Conservation (phyloP, 2,113 vertebrate species). For the Gila orcuttii region DNA sequence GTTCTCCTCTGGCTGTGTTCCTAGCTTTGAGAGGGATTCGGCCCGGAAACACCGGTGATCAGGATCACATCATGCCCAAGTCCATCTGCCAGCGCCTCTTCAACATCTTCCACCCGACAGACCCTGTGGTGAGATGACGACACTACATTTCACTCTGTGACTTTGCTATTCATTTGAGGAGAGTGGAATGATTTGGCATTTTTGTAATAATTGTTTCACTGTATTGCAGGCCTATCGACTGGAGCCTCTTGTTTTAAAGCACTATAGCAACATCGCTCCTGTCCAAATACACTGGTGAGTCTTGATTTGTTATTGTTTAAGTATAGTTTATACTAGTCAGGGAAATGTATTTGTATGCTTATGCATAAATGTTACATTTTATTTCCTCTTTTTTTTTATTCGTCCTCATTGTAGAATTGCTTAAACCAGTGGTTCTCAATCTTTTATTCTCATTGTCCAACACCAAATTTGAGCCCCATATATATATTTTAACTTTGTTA, state of each 20-base stretch:
- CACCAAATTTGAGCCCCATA: background rate
- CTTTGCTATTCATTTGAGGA: no score
- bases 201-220: slow-evolving; percentile 8
- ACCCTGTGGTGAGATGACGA: slow-evolving; percentile 89
- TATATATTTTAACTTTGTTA: no score
- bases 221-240: slow-evolving; percentile 89
- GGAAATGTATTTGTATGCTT: background rate
- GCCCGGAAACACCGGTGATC: slow-evolving; percentile 86
- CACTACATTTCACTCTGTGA: background rate
- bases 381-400: background rate
- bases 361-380: no score
- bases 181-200: background rate
- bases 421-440: background rate
- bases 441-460: background rate
- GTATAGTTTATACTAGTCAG: background rate
- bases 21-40: slow-evolving; percentile 93
- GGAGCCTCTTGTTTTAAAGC: slow-evolving; percentile 94
- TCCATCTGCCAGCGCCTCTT: slow-evolving; percentile 89
- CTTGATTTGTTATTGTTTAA: background rate
- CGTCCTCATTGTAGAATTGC: background rate
- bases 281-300: slow-evolving; percentile 95
- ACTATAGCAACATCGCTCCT: slow-evolving; percentile 94
- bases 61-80: slow-evolving; percentile 94
- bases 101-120: slow-evolving; percentile 97
- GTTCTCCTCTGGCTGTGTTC: slow-evolving; percentile 95